phyloP scores from a whole-genome alignment of 2,888 invertebrate genomes.

The Campoplex capitator region DNA sequence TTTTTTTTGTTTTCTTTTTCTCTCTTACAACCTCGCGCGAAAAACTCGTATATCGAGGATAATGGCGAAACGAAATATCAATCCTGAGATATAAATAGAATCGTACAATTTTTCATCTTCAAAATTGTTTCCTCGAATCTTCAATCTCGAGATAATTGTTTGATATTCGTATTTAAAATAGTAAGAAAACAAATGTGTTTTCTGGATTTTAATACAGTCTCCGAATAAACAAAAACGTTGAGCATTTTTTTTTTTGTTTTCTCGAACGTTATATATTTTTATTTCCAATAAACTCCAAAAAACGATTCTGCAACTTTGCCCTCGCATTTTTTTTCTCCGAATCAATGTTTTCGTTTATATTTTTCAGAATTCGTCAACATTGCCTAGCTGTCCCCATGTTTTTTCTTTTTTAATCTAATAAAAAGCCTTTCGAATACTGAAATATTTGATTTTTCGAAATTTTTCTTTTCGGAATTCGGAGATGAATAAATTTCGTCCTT shows the following conservation, averaged over 20 bases:
- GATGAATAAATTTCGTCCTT: no score
- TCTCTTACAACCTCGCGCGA: background rate
- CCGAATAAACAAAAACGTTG: background rate
- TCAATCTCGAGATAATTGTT: background rate
- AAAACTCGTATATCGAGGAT: background rate
- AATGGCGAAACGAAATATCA: background rate
- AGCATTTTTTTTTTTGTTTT: background rate
- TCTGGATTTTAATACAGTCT: background rate
- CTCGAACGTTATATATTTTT: background rate
- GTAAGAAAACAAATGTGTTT: background rate
- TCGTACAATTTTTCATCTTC: background rate
- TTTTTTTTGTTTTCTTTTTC: background rate
- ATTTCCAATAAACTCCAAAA: background rate
- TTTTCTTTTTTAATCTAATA: no score
- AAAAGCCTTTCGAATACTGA: background rate
- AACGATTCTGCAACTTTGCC: background rate
- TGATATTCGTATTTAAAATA: background rate
- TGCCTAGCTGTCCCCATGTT: background rate
- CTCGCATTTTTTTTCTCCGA: background rate
- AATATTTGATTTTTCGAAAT: background rate
- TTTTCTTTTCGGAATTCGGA: background rate
- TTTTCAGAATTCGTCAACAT: background rate
- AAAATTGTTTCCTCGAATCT: background rate
- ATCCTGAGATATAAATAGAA: background rate
- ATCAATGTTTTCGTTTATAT: background rate